Evolutionary conservation across 2,113 vertebrate genomes (phyloP).

Genomic region (Ameiurus melas): DNA sequence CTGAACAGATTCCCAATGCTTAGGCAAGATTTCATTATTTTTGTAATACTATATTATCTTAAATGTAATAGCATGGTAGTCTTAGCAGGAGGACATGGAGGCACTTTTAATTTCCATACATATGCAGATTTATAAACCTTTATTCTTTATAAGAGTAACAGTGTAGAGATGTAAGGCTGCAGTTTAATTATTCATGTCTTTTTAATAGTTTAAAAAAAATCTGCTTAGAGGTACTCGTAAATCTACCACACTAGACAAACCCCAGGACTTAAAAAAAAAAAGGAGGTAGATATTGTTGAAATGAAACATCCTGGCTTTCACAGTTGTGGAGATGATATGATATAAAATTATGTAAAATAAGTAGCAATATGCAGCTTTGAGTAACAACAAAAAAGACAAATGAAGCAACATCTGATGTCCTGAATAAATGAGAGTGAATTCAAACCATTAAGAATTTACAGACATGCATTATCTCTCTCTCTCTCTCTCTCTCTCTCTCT

Average conservation of each 20-base stretch:
- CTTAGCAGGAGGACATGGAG: background rate
- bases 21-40: background rate
- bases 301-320: background rate
- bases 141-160: background rate
- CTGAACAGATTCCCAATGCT: background rate
- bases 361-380: conserved; percentile 14
- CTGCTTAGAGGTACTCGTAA: background rate
- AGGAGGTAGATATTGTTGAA: background rate
- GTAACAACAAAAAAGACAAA: conserved; percentile 23
- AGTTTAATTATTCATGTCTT: background rate
- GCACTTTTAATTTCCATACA: background rate
- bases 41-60: background rate
- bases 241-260: background rate
- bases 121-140: background rate
- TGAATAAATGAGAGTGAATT: conserved; percentile 34
- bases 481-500: background rate
- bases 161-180: background rate
- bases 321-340: background rate
- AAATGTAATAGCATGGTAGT: background rate
- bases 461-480: conserved; percentile 15
- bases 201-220: background rate
- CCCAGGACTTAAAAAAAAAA: background rate
- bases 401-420: background rate
- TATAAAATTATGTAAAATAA: background rate
- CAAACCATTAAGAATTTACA: conserved; percentile 19